Evolutionary conservation across 2,888 invertebrate genomes (phyloP), one percentile per base, ranked within the genome.

Genomic region (Lypha dubia): DNA sequence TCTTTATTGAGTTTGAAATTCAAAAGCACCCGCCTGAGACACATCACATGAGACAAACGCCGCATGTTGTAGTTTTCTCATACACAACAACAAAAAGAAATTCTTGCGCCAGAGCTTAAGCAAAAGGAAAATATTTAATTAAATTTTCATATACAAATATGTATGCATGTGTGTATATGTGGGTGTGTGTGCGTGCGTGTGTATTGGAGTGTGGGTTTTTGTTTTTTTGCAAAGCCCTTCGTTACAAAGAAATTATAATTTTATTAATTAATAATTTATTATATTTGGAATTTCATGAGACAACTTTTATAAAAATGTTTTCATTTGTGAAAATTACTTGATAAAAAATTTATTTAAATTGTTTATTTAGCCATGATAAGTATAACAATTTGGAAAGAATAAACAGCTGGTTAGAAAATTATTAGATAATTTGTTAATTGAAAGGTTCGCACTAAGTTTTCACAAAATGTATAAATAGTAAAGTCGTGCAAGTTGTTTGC

Each of bases 41-140:
- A 35, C 49, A 8, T 13, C 68, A 44, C 44, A 62, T 68, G 76
- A 49, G 49, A n/a, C n/a, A 24, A 68, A 38, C 49, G 24, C 51
- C 62, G 60, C 77, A 68, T 68, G 77, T 70, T 62, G 38, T 49
- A 15, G n/a, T 51, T 68, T 68, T 8, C 60, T 70, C 41, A 51
- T 20, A 44, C n/a, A n/a, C n/a, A n/a, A n/a, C 17, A 51, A 17
- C 17, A 17, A 15, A 58, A 3, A 38, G 60, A 53, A 73, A 63
- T 74, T 63, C 53, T 38, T 44, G 63, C 6, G 41, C 17, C 53
- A 51, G 11, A 32, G 53, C 41, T 49, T 22, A 22, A 49, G 32
- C 49, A 41, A 75, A 56, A 65, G 63, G 22, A 56, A 75, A 75
- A 44, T 65, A 20, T 75, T 75, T 75, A 32, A 75, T 53, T 75